phyloP scores from a whole-genome alignment of 2,888 invertebrate genomes.

The Rosalia funebris region DNA sequence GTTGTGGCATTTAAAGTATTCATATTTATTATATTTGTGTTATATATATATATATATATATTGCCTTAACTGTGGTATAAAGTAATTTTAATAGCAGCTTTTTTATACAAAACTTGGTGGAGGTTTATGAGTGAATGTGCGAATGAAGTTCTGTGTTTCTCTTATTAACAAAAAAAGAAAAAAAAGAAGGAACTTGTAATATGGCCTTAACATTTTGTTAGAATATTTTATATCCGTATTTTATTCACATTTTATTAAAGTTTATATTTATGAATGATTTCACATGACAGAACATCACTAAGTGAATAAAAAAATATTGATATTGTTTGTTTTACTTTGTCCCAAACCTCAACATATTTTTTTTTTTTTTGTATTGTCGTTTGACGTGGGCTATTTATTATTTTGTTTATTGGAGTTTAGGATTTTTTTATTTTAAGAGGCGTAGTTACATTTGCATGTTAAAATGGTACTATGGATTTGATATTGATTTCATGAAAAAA shows the following conservation, averaged over 20 bases:
- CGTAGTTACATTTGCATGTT: no score
- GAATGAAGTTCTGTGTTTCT: slow-evolving; percentile 40
- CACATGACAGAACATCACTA: slow-evolving; percentile 59
- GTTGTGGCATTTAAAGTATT: slow-evolving; percentile 27
- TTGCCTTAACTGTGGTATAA: slow-evolving; percentile 38
- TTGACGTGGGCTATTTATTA: not conserved
- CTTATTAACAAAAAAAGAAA: slow-evolving; percentile 41
- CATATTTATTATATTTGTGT: not conserved
- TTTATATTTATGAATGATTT: slow-evolving; percentile 58
- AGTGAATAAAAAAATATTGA: slow-evolving; percentile 50
- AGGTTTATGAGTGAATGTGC: slow-evolving; percentile 53
- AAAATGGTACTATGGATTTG: no score
- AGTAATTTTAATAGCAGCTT: slow-evolving; percentile 47
- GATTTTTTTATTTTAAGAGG: no score
- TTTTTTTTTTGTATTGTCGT: not conserved
- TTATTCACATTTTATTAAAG: slow-evolving; percentile 59
- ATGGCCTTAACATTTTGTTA: slow-evolving; percentile 59
- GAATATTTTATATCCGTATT: slow-evolving; percentile 61
- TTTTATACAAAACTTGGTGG: slow-evolving; percentile 55
- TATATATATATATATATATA: slow-evolving; percentile 4
- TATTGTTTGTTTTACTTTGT: slow-evolving; percentile 5
- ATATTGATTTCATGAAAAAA: no score
- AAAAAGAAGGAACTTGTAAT: slow-evolving; percentile 29
- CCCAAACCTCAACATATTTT: not conserved
- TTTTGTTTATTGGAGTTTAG: no score